These are phyloP conservation scores for Drosophila rhopaloa DNA, from an alignment of 1,140 invertebrate genomes.

Conservation along the genomic window DNA sequence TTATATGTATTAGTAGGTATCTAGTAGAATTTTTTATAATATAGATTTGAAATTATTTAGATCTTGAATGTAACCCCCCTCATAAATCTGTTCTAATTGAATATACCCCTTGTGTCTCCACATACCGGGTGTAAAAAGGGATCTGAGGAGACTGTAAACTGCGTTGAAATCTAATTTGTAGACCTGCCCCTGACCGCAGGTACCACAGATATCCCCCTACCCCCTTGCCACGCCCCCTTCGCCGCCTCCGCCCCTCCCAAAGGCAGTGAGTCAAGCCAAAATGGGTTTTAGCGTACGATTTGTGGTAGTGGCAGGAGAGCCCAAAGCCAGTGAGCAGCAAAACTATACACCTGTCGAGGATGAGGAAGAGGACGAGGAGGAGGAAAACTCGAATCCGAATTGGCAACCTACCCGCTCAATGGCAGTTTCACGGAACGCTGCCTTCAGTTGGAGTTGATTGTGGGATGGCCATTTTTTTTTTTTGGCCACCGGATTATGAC, in stretches of 20 bases:
- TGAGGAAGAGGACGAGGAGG: not conserved
- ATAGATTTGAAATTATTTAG: not conserved
- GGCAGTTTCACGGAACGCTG: slow-evolving; percentile 42
- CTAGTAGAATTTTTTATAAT: no score
- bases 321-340: slow-evolving; percentile 28
- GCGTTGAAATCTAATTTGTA: slow-evolving; percentile 78
- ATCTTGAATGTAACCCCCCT: no score
- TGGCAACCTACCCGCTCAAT: slow-evolving; percentile 18
- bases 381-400: slow-evolving; percentile 15
- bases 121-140: slow-evolving; percentile 4
- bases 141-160: slow-evolving; percentile 57
- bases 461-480: slow-evolving; percentile 25
- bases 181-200: slow-evolving; percentile 40
- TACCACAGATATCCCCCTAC: slow-evolving; percentile 4
- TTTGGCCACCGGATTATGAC: slow-evolving; percentile 75
- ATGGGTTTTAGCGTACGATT: slow-evolving; percentile 75
- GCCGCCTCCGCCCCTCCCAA: not conserved
- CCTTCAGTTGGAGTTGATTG: slow-evolving; percentile 52
- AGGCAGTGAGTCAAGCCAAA: slow-evolving; percentile 55
- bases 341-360: slow-evolving; percentile 49
- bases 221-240: not conserved
- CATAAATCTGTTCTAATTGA: not conserved
- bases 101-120: slow-evolving; percentile 16
- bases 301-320: slow-evolving; percentile 48
- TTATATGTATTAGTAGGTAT: no score